Base-by-base conservation (phyloP, 2,113 vertebrate species). In the Thermophis baileyi region DNA sequence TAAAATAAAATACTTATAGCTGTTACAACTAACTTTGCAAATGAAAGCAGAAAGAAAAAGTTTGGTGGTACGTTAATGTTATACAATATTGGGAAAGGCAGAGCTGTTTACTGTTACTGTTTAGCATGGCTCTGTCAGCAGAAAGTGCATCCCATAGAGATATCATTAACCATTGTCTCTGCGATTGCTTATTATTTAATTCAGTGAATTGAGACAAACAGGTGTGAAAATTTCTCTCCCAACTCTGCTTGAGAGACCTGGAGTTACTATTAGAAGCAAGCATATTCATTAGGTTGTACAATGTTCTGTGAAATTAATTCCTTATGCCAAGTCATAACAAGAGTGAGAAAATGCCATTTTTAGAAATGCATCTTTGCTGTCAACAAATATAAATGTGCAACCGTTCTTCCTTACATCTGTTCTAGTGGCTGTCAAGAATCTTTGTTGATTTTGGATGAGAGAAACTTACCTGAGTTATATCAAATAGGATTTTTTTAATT, bases 251-350 rank as follows among this genome's bases (percentile, higher is more conserved):
- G 95, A 94, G 93, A 96, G 94, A 90, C 90, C 91, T 92, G 92
- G 46, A 47, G 91, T 95, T 96, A 93, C 90, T 95, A 92, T 95
- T 95, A 96, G 60, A 46, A 94, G 3, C 25, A 90, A 93, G 5
- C 44, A 89, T 89, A 91, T 87, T 96, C 95, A 95, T 54, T 96
- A 95, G 93, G 89, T 93, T 9, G 18, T 92, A 95, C 92, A 96
- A 89, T 91, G 35, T 94, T 93, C n/a, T 87, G 69, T 53, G 90
- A 96, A 95, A 95, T 95, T 91, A 92, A 74, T 55, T 95, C 54
- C 92, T 93, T 85, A 49, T 88, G 60, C 49, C 88, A 91, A 94
- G 93, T 91, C 95, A 46, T 81, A 96, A 85, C 96, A 95, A 93
- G 11, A 94, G 94, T 47, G 95, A 94, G 89, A 87, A 81, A 90